Evolutionary conservation across 2,888 invertebrate genomes (phyloP).

Genomic region (Spilosoma lubricipeda): DNA sequence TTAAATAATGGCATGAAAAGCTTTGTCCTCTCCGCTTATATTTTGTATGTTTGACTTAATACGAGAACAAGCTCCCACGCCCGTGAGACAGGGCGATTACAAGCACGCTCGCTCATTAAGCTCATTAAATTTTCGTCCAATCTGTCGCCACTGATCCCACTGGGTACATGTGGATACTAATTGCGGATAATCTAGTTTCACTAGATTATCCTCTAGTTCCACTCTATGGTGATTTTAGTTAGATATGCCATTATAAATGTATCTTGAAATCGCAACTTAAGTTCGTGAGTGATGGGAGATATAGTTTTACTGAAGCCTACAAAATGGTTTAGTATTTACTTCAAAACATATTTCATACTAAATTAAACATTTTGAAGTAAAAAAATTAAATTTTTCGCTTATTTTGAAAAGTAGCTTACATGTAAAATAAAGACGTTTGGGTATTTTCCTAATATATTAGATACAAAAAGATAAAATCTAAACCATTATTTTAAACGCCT

Average conservation of each 20-base stretch:
- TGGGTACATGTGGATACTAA: slow-evolving; percentile 54
- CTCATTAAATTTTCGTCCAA: slow-evolving; percentile 74
- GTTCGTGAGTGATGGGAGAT: neutral
- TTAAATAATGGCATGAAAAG: neutral
- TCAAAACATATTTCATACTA: neutral
- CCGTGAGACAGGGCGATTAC: slow-evolving; percentile 60
- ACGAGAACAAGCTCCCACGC: slow-evolving; percentile 55
- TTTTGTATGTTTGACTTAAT: slow-evolving; percentile 32
- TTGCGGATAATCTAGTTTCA: slow-evolving; percentile 59
- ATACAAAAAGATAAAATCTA: too few species aligned
- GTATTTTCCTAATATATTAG: too few species aligned
- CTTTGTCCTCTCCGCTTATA: neutral
- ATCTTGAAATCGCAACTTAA: neutral
- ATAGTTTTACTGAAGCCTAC: too few species aligned
- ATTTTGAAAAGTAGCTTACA: too few species aligned
- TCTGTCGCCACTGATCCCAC: slow-evolving; percentile 61
- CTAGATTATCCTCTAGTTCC: too few species aligned
- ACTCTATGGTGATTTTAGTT: slow-evolving; percentile 34
- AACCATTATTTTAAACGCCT: too few species aligned
- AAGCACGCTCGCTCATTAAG: slow-evolving; percentile 65
- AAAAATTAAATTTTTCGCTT: too few species aligned
- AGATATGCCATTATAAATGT: neutral
- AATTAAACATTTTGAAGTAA: too few species aligned
- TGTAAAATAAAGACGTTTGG: too few species aligned
- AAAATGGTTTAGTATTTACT: too few species aligned